A percentile compares a stretch with the other conserved stretches of the same genome.
Evolutionary conservation across 2,113 vertebrate species (phyloP).

Genomic region (Melanotaenia duboulayi): DNA sequence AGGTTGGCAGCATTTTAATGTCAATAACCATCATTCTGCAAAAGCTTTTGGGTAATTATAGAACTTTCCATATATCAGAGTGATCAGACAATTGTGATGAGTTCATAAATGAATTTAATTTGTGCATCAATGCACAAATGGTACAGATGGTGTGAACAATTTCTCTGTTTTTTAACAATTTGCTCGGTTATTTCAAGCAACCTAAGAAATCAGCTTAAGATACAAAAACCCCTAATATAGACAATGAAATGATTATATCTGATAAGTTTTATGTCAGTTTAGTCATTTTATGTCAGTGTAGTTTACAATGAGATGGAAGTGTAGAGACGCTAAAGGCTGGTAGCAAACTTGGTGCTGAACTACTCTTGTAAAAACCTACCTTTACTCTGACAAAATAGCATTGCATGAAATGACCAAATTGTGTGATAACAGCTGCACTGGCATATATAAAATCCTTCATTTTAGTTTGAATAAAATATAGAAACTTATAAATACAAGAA

Average conservation of each 20-base stretch:
- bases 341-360: not conserved
- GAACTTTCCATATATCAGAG: not conserved
- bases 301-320: conserved; percentile 1
- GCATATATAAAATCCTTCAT: not conserved
- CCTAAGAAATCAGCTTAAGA: not conserved
- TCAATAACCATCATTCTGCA: not conserved
- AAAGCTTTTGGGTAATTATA: no score
- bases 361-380: not conserved
- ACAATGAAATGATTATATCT: not conserved
- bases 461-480: conserved; percentile 11
- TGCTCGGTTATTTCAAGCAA: not conserved
- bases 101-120: no score
- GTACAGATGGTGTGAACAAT: not conserved
- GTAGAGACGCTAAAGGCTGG: not conserved
- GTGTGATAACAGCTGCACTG: not conserved
- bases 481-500: not conserved
- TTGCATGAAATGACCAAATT: not conserved
- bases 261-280: not conserved
- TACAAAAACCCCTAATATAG: not conserved
- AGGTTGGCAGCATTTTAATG: not conserved
- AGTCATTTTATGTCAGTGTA: not conserved
- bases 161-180: not conserved
- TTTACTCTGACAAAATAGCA: not conserved
- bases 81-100: not conserved
- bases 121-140: no score